A percentile compares a stretch with the other conserved stretches of the same genome.
These are phyloP conservation scores for Argyrosomus japonicus DNA, from an alignment of 2,113 vertebrate genomes.

Conservation along the genomic window DNA sequence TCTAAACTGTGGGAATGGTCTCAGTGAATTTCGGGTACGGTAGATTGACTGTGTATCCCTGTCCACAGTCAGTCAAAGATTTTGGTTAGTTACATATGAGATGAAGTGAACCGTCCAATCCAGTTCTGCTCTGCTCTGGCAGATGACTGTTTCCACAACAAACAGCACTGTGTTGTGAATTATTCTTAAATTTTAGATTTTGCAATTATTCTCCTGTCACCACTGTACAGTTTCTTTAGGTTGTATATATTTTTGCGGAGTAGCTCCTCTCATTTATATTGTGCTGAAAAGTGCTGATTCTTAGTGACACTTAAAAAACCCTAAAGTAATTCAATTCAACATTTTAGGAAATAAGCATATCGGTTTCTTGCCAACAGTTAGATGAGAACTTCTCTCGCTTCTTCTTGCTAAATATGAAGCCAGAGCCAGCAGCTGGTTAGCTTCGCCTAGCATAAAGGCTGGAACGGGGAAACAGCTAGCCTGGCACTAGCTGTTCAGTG, in stretches of 20 bases:
- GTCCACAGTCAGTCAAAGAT: neutral
- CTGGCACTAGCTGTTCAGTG: neutral
- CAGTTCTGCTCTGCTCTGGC: neutral
- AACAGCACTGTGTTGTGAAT: neutral
- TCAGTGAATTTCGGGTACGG: conserved; percentile 13
- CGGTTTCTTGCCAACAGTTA: neutral
- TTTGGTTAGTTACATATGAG: neutral
- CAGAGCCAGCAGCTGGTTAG: neutral
- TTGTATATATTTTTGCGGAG: neutral
- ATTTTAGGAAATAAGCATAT: neutral
- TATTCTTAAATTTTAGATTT: neutral
- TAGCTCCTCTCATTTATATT: neutral
- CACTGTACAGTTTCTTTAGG: neutral
- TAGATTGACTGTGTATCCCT: neutral
- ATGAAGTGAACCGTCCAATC: neutral
- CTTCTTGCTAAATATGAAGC: neutral
- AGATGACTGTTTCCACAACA: conserved; percentile 37
- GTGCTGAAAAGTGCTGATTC: neutral
- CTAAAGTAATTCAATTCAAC: neutral
- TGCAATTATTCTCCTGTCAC: neutral
- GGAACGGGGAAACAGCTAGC: neutral
- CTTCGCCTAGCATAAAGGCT: conserved; percentile 3
- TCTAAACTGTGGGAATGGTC: conserved; percentile 25
- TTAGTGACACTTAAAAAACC: too few species aligned
- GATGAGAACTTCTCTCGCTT: neutral